Evolutionary conservation across 2,888 invertebrate genomes (phyloP).

Genomic region (Pomacea canaliculata): DNA sequence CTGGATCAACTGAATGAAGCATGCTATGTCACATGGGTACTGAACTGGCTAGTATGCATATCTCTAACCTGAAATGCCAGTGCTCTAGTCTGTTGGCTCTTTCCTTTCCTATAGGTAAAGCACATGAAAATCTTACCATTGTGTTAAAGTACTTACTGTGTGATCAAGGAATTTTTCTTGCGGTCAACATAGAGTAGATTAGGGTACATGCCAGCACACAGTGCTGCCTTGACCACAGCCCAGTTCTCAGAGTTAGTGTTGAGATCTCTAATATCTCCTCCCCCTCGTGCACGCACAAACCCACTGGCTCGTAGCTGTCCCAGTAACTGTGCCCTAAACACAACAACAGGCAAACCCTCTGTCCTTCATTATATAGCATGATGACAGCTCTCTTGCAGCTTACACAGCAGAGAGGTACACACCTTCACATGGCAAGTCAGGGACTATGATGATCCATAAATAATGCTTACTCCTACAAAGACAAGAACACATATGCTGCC

Average conservation of each 20-base stretch:
- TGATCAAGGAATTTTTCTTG: constrained; percentile 11
- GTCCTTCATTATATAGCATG: neutral
- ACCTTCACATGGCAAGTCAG: neutral
- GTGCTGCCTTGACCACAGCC: constrained; percentile 90
- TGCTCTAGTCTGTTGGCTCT: no score
- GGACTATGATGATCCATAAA: no score
- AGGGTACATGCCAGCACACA: constrained; percentile 91
- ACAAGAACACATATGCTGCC: no score
- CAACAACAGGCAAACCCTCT: constrained; percentile 7
- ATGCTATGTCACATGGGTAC: no score
- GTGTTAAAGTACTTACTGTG: constrained; percentile 6
- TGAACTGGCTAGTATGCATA: no score
- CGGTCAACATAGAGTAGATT: constrained; percentile 73
- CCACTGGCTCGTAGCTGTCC: constrained; percentile 82
- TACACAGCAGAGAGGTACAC: neutral
- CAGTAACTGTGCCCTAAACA: constrained; percentile 78
- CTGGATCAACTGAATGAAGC: no score
- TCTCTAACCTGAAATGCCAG: no score
- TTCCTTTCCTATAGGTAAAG: no score
- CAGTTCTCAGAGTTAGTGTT: constrained; percentile 88
- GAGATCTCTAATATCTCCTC: constrained; percentile 80
- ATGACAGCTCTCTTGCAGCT: neutral
- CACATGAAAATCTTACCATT: no score
- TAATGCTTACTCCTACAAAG: no score
- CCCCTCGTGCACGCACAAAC: constrained; percentile 75